Evolutionary conservation across 2,113 vertebrate species (phyloP).

Genomic region (Maccullochella peelii): DNA sequence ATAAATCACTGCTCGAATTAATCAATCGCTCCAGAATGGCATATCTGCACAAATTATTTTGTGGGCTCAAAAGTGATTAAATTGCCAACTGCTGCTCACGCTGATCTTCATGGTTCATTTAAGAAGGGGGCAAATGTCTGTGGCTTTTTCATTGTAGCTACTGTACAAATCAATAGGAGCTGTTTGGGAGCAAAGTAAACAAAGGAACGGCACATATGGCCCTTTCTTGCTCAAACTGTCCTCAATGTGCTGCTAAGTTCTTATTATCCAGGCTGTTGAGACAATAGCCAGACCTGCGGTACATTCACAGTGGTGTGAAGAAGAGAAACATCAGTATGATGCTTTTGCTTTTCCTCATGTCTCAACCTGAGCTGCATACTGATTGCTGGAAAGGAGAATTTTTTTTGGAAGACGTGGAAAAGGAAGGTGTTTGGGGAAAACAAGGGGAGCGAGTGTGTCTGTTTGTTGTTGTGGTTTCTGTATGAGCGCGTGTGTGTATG

Average conservation of each 20-base stretch:
- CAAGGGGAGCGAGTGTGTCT: conserved; percentile 47
- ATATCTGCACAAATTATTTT: conserved; percentile 77
- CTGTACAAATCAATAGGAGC: conserved; percentile 79
- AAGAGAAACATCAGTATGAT: conserved; percentile 60
- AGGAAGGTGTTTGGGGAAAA: conserved; percentile 73
- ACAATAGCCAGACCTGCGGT: conserved; percentile 45
- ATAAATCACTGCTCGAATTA: conserved; percentile 72
- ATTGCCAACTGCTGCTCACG: conserved; percentile 57
- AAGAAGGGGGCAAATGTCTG: conserved; percentile 77
- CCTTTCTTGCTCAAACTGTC: conserved; percentile 55
- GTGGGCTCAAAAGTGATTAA: conserved; percentile 75
- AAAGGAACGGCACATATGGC: conserved; percentile 76
- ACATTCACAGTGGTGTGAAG: conserved; percentile 18
- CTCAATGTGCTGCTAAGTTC: conserved; percentile 59
- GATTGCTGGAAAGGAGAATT: conserved; percentile 62
- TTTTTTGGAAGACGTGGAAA: conserved; percentile 62
- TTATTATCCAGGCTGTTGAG: conserved; percentile 48
- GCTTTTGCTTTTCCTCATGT: conserved; percentile 66
- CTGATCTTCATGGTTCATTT: conserved; percentile 78
- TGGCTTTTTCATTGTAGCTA: conserved; percentile 65
- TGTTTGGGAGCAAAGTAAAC: conserved; percentile 75
- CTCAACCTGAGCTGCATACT: conserved; percentile 77
- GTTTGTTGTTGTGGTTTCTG: conserved; percentile 59
- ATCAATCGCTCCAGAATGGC: conserved; percentile 71
- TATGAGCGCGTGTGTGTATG: not conserved